These are phyloP conservation scores for Berghia stephanieae DNA, from an alignment of 1,140 invertebrate species.

Conservation along the genomic window DNA sequence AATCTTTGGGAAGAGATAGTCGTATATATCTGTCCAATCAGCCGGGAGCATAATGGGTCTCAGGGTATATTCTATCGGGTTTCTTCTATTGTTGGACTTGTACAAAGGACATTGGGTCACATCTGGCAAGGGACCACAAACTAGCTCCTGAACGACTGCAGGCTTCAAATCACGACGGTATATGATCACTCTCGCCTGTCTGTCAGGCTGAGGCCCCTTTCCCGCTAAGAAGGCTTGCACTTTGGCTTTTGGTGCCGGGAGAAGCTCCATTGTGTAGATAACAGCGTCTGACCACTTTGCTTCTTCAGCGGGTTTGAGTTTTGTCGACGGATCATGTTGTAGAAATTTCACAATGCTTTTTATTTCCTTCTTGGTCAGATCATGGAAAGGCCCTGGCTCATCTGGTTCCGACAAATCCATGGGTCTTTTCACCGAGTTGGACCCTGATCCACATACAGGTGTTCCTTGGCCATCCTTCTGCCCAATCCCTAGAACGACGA, in stretches of 20 bases:
- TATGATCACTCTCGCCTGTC: constrained; percentile 51
- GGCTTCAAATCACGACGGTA: constrained; percentile 47
- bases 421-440: background rate
- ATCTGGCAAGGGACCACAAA: constrained; percentile 48
- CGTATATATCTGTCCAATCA: too few relatives aligned
- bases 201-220: constrained; percentile 39
- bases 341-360: constrained; percentile 38
- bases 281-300: constrained; percentile 48
- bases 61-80: constrained; percentile 35
- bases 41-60: constrained; percentile 33
- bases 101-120: background rate
- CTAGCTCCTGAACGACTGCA: constrained; percentile 55
- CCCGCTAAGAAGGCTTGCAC: constrained; percentile 46
- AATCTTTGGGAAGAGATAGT: too few relatives aligned
- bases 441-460: background rate
- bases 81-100: constrained; percentile 18
- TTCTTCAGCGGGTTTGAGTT: constrained; percentile 14
- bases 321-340: constrained; percentile 34
- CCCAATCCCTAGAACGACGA: background rate
- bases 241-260: constrained; percentile 42
- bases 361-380: constrained; percentile 44
- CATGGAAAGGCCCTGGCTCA: constrained; percentile 37
- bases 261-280: constrained; percentile 55
- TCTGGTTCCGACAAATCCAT: constrained; percentile 23
- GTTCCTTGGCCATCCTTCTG: background rate